Evolutionary conservation across 2,797 vertebrate genomes (phyloP), one percentile per base, ranked within the genome.

Genomic region (Ficedula albicollis): DNA sequence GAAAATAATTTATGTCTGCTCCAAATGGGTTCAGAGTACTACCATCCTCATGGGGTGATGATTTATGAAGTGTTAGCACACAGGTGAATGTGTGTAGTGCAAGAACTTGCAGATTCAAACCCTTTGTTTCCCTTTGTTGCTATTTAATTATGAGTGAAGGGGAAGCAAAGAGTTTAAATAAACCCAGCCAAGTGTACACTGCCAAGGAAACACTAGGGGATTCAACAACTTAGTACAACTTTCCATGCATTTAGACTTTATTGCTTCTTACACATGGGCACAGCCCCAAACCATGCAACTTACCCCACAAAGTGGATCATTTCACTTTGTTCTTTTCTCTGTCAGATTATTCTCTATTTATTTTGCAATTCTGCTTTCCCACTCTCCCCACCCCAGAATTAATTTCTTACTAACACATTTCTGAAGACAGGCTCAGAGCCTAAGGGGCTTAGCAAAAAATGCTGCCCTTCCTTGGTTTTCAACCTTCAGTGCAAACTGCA

Each of bases 71-170:
- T 29, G 66, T 78, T 88, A 88, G 79, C 82, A 88, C 79, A 88
- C 79, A 88, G 89, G 84, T 94, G 92, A 88, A 75, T 59, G 76
- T 21, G 5, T 32, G 73, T 16, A 66, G 38, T 30, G 48, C 44
- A 88, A 91, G 69, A 94, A 88, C 21, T 78, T 95, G 84, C 87
- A 87, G 78, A 95, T 85, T 89, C 79, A 87, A 93, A 73, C 44
- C 15, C 36, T 86, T 78, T 88, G 74, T 89, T 91, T 95, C 43
- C 30, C 55, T 86, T 63, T 52, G 63, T 52, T 92, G 70, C 70
- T 92, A n/a, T 91, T 95, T 92, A 96, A 96, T 95, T 91, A 91
- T 88, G 84, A 93, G 66, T 92, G 89, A 92, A 90, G 67, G 51
- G 51, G n/a, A 95, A 64, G 39, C 51, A 62, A 63, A 84, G 72